Evolutionary conservation across 2,797 vertebrate species (phyloP), one percentile per base, ranked within the genome.

Genomic region (Darevskia mixta): DNA sequence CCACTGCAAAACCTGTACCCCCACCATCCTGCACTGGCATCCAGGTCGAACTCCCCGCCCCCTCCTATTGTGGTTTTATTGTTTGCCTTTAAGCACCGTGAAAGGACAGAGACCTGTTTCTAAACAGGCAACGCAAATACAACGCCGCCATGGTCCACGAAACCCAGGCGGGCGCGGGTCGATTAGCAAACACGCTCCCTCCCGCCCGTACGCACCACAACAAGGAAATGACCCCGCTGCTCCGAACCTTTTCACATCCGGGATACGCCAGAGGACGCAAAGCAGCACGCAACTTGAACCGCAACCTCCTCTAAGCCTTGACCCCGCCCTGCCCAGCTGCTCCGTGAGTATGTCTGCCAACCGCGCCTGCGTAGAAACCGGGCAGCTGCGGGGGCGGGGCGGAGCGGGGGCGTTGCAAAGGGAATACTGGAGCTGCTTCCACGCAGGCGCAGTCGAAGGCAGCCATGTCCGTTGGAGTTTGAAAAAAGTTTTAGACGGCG

Each of bases 211-310:
- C n/a, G 13, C 32, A 18, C 72, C 27, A 4, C n/a, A 15, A 15
- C 4, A 41, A 55, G 71, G 71, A 81, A 81, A n/a, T 66, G 61
- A 75, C 43, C 78, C 41, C 8, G 4, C 18, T 43, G 10, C 79
- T 66, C 69, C 41, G 10, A 41, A 25, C 18, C 78, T 25, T 75
- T 79, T 73, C 49, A 66, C 88, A 81, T 82, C 83, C 88, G 79
- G 83, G 88, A 76, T 20, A 77, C 72, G 5, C 5, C 69, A 64
- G n/a, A 18, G 67, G 4, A 11, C 61, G 17, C 64, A 32, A 66
- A 71, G 5, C 35, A 49, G 20, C 43, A 55, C 9, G 43, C 29
- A 4, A 3, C 10, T 17, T n/a, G 17, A 23, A 25, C 38, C 27
- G 4, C n/a, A 18, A 25, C 49, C 32, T 25, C 38, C 0, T 38